A percentile compares a stretch with the other conserved stretches of the same genome.
Conservation (phyloP, 2,797 vertebrate species). For the Parotocinclus haroldoi region DNA sequence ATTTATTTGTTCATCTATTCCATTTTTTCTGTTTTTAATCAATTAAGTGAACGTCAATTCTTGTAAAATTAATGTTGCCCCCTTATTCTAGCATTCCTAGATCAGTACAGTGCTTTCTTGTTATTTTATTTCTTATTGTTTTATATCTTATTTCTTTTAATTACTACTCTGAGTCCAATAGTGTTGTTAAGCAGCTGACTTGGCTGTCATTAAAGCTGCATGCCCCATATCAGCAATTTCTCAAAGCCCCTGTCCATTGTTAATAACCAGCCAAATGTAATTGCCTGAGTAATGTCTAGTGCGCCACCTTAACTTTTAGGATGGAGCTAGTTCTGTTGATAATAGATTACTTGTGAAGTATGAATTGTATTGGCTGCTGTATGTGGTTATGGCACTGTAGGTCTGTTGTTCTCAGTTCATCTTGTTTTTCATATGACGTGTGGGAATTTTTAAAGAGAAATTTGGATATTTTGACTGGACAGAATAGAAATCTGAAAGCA, state of each 20-base stretch:
- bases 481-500: constrained; percentile 15
- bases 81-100: no score
- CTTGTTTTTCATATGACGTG: constrained; percentile 25
- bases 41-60: constrained; percentile 14
- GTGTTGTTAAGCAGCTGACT: constrained; percentile 1
- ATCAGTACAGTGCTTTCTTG: constrained; percentile 1
- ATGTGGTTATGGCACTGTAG: constrained; percentile 18
- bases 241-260: constrained; percentile 5
- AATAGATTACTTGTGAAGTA: constrained; percentile 38
- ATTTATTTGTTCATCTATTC: neutral
- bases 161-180: no score
- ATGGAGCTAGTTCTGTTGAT: constrained; percentile 29
- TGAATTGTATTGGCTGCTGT: constrained; percentile 25
- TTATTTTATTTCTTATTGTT: no score
- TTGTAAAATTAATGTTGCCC: no score
- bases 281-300: constrained; percentile 17
- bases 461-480: constrained; percentile 37
- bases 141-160: no score
- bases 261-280: no score
- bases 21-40: neutral
- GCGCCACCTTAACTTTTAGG: constrained; percentile 18
- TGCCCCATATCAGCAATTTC: constrained; percentile 25
- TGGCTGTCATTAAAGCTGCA: constrained; percentile 16
- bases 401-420: constrained; percentile 23
- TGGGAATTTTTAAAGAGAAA: constrained; percentile 28